Evolutionary conservation across 2,888 invertebrate species (phyloP).

Genomic region (Iphiclides podalirius): DNA sequence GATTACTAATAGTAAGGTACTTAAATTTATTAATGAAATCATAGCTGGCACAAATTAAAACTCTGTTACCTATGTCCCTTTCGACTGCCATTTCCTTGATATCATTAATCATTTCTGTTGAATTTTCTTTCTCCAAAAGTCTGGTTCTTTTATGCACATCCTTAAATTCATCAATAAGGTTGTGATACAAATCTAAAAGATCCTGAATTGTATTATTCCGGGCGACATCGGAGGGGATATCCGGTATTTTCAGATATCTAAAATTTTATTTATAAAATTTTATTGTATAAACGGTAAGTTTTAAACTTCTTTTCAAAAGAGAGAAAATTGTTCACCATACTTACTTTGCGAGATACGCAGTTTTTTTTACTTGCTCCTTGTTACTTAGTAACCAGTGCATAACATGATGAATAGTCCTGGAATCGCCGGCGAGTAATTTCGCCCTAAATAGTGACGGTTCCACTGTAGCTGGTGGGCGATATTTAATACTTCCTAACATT

Average conservation of each 20-base stretch:
- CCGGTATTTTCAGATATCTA: conserved; percentile 79
- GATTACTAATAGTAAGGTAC: too few species aligned
- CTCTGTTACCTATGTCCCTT: conserved; percentile 84
- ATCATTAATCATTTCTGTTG: conserved; percentile 91
- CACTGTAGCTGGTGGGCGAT: conserved; percentile 82
- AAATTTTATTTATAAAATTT: neutral
- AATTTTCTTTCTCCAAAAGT: conserved; percentile 81
- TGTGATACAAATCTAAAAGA: conserved; percentile 85
- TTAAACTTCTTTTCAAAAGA: too few species aligned
- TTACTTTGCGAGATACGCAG: conserved; percentile 90
- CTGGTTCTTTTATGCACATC: conserved; percentile 86
- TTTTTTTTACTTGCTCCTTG: conserved; percentile 86
- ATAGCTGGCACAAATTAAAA: too few species aligned
- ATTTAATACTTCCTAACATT: conserved; percentile 88
- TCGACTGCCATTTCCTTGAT: conserved; percentile 93
- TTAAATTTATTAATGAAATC: too few species aligned
- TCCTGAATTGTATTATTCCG: conserved; percentile 87
- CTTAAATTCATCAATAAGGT: conserved; percentile 90
- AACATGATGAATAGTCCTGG: conserved; percentile 87
- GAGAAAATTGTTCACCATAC: too few species aligned
- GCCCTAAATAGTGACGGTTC: conserved; percentile 67
- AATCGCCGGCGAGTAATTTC: conserved; percentile 82
- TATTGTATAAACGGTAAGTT: too few species aligned
- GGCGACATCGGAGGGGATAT: conserved; percentile 86
- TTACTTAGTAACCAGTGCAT: conserved; percentile 89